phyloP scores from a whole-genome alignment of 2,888 invertebrate genomes.

The Microctonus hyperodae region DNA sequence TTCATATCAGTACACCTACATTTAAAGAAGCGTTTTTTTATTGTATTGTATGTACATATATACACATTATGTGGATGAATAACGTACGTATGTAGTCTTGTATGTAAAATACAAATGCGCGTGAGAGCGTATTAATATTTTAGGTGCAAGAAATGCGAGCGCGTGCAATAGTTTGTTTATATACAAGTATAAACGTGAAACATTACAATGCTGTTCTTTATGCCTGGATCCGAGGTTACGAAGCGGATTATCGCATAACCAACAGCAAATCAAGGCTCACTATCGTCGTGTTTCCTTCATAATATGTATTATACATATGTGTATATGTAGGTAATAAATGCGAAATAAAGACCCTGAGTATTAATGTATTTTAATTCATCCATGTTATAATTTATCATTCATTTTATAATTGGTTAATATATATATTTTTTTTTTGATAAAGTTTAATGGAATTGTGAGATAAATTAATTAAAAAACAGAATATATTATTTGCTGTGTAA shows the following conservation, averaged over 20 bases:
- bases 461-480: not conserved
- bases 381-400: not conserved
- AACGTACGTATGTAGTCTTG: not conserved
- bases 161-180: conserved; percentile 4
- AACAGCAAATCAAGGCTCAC: conserved; percentile 45
- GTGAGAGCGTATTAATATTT: not conserved
- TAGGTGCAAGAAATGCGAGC: not conserved
- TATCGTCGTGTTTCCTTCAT: conserved; percentile 30
- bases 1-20: not conserved
- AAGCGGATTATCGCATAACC: conserved; percentile 34
- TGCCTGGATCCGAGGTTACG: conserved; percentile 28
- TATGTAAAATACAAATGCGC: not conserved
- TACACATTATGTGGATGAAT: too few relatives aligned
- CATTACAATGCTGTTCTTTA: conserved; percentile 33
- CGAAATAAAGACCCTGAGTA: not conserved
- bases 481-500: not conserved
- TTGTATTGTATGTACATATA: not conserved
- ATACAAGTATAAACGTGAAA: not conserved
- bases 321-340: not conserved
- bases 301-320: not conserved
- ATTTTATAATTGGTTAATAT: not conserved
- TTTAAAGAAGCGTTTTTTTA: not conserved
- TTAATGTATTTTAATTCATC: not conserved
- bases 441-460: not conserved
- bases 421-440: not conserved